Base-by-base conservation (phyloP, 1,140 invertebrate genomes). In the Acromyrmex echinatior region DNA sequence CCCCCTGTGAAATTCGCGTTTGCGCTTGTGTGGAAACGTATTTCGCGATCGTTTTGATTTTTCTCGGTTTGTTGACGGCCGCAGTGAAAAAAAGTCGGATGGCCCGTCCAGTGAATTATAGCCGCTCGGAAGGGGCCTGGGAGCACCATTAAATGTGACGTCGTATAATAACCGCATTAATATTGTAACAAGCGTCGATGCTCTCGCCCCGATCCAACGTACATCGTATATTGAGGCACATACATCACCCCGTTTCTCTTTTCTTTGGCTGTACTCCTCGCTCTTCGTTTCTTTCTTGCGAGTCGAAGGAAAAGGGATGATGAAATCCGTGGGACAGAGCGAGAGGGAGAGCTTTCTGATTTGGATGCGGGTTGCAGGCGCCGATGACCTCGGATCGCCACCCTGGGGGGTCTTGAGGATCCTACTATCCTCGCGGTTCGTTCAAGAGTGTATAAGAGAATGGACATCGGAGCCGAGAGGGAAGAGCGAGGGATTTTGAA, bases 151-250 rank as follows among this genome's bases (percentile, higher is more conserved):
- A 81, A 88, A 84, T 84, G 88, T 82, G 86, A 86, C 77, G 88
- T 89, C 89, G 90, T 89, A 91, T 91, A 91, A 91, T 91, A 91
- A 91, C 86, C 68, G 82, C 90, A 91, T 91, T 91, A 91, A 91
- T 91, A 91, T 91, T 90, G 86, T 88, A 91, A 91, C 88, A 79
- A 90, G 90, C 90, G 87, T 86, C 89, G 87, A 91, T 91, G 88
- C 86, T 82, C 80, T 85, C 80, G 86, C 62, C 80, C 70, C 45
- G 68, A 70, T 87, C 86, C 79, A 84, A 31, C 80, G 80, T 84
- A 84, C 74, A 78, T 74, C 74, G 63, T 76, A 77, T 86, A 86
- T 79, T 53, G 86, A 73, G 45, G 63, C 62, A 73, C 71, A 87
- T 88, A 74, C 74, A 79, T 84, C 80, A 84, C 80, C 28, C 56